A percentile compares a stretch with the other conserved stretches of the same genome.
These are phyloP conservation scores for Ostrea denselamellosa DNA, from an alignment of 1,140 invertebrate genomes.

Conservation along the genomic window DNA sequence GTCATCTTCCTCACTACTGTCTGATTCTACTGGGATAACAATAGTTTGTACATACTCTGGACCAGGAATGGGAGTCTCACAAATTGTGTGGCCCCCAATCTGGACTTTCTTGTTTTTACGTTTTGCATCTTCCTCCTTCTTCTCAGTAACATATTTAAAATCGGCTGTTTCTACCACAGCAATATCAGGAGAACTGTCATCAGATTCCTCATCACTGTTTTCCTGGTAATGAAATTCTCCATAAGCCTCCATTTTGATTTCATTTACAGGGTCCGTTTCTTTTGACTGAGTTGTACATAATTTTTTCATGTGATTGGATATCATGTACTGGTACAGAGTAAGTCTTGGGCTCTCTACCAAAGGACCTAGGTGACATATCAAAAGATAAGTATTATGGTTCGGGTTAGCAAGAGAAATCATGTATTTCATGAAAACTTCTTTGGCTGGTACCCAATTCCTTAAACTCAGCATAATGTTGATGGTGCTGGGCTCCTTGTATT, in stretches of 20 bases:
- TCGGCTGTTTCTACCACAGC: conserved; percentile 19
- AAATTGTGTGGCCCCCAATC: conserved; percentile 9
- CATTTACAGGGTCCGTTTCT: conserved; percentile 16
- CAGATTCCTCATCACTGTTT: background rate
- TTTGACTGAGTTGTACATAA: background rate
- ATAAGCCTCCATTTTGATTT: conserved; percentile 4
- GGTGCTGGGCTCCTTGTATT: conserved; percentile 12
- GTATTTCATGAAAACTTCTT: conserved; percentile 52
- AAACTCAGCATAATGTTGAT: conserved; percentile 43
- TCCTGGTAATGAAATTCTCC: conserved; percentile 6
- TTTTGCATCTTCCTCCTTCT: conserved; percentile 22
- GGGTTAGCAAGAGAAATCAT: conserved; percentile 45
- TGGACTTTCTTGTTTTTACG: background rate
- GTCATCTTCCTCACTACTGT: conserved; percentile 11
- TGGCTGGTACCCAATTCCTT: conserved; percentile 50
- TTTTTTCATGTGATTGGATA: background rate
- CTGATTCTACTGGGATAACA: conserved; percentile 30
- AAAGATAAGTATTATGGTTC: conserved; percentile 45
- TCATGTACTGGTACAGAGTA: conserved; percentile 56
- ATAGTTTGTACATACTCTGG: background rate
- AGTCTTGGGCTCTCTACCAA: conserved; percentile 58
- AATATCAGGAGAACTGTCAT: conserved; percentile 19
- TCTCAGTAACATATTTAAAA: conserved; percentile 31
- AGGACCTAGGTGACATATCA: conserved; percentile 61
- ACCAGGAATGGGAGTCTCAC: background rate